A percentile compares a stretch with the other conserved stretches of the same genome.
Evolutionary conservation across 2,888 invertebrate species (phyloP).

Genomic region (Bellardia pandia): DNA sequence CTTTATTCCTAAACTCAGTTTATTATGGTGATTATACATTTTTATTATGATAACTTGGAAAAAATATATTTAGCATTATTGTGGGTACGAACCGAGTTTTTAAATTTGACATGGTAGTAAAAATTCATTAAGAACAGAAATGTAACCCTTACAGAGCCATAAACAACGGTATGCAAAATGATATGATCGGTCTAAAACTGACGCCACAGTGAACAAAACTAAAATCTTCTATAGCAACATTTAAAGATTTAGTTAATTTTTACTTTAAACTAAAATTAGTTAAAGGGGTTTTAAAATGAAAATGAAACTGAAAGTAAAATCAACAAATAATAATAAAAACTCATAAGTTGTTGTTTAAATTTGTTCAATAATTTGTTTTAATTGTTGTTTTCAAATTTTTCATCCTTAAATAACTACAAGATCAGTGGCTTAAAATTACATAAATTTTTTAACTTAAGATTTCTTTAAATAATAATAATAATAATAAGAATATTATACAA

Average conservation of each 20-base stretch:
- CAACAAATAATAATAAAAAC: conserved; percentile 46
- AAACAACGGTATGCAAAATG: no score
- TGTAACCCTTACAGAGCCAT: no score
- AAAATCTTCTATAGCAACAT: no score
- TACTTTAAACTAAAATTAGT: neutral
- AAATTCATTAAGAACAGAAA: no score
- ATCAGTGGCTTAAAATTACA: conserved; percentile 34
- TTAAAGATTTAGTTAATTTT: neutral
- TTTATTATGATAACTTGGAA: no score
- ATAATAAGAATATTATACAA: neutral
- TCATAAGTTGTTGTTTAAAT: conserved; percentile 23
- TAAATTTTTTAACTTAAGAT: conserved; percentile 35
- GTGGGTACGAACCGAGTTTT: no score
- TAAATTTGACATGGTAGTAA: no score
- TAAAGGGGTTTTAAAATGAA: conserved; percentile 1
- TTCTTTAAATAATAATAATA: neutral
- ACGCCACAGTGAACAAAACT: no score
- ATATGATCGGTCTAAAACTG: no score
- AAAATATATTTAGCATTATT: no score
- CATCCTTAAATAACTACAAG: conserved; percentile 48
- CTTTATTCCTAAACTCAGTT: no score
- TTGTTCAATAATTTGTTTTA: conserved; percentile 46
- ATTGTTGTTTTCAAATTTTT: conserved; percentile 39
- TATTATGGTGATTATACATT: no score
- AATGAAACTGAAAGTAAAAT: neutral